Conservation (phyloP, 2,113 vertebrate species). For the Chrysemys picta region DNA sequence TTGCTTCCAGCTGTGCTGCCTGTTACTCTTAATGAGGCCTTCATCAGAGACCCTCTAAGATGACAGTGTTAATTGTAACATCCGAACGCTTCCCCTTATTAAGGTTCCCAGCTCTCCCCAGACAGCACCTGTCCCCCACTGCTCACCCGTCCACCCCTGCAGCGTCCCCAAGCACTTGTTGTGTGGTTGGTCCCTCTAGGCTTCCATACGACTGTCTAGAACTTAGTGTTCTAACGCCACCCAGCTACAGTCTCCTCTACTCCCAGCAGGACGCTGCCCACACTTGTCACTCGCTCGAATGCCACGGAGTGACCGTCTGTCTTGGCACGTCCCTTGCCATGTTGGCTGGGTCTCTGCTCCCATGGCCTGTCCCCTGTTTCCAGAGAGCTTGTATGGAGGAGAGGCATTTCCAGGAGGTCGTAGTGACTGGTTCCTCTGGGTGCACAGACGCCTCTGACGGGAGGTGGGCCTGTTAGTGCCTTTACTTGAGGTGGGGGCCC, state of each 20-base stretch:
- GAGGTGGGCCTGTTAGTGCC: too few species aligned
- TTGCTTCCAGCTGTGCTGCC: neutral
- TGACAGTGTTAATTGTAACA: neutral
- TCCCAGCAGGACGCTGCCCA: neutral
- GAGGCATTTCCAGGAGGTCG: neutral
- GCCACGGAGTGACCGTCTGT: neutral
- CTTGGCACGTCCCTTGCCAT: neutral
- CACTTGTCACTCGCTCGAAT: neutral
- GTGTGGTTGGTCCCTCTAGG: too few species aligned
- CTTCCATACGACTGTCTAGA: neutral
- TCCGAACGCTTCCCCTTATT: neutral
- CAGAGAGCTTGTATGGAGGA: neutral
- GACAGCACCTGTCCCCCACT: neutral
- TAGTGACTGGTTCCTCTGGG: neutral
- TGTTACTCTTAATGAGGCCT: neutral
- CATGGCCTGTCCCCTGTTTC: neutral
- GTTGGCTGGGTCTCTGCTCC: neutral
- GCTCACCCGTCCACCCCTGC: neutral
- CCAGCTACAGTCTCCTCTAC: neutral
- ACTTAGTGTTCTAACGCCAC: neutral
- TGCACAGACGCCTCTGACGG: neutral
- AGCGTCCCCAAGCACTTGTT: too few species aligned
- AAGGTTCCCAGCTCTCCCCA: neutral
- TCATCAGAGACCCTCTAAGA: neutral
- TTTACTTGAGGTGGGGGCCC: neutral